Evolutionary conservation across 2,888 invertebrate species (phyloP).

Genomic region (Eubasilissa splendida): DNA sequence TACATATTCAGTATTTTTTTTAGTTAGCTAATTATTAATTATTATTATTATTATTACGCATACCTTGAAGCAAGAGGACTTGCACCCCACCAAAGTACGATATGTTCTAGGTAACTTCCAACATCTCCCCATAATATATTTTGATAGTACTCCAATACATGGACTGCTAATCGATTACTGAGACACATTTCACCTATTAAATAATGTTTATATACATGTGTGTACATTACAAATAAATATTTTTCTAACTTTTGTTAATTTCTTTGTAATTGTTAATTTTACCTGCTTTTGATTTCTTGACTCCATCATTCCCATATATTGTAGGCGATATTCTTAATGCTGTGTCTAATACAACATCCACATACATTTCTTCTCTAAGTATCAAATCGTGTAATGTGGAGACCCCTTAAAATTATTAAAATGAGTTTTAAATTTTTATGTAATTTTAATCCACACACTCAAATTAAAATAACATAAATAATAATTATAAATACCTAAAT

Average conservation of each 20-base stretch:
- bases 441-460: no score
- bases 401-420: slow-evolving; percentile 63
- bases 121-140: slow-evolving; percentile 87
- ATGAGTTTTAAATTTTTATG: background rate
- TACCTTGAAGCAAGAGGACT: slow-evolving; percentile 79
- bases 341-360: slow-evolving; percentile 75
- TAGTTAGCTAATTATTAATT: background rate
- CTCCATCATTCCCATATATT: slow-evolving; percentile 75
- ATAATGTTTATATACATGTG: background rate
- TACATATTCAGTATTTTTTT: background rate
- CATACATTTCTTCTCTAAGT: slow-evolving; percentile 78
- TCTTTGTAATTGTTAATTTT: slow-evolving; percentile 18
- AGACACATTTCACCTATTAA: slow-evolving; percentile 74
- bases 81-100: slow-evolving; percentile 88
- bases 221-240: background rate
- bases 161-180: slow-evolving; percentile 74
- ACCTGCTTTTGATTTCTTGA: slow-evolving; percentile 74
- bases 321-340: slow-evolving; percentile 74
- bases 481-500: slow-evolving; percentile 63
- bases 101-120: slow-evolving; percentile 85
- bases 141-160: slow-evolving; percentile 80
- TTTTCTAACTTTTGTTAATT: background rate
- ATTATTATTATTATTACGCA: background rate
- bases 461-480: no score
- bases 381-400: slow-evolving; percentile 76